Evolutionary conservation across 2,797 vertebrate species (phyloP).

Genomic region (Dryobates pubescens): DNA sequence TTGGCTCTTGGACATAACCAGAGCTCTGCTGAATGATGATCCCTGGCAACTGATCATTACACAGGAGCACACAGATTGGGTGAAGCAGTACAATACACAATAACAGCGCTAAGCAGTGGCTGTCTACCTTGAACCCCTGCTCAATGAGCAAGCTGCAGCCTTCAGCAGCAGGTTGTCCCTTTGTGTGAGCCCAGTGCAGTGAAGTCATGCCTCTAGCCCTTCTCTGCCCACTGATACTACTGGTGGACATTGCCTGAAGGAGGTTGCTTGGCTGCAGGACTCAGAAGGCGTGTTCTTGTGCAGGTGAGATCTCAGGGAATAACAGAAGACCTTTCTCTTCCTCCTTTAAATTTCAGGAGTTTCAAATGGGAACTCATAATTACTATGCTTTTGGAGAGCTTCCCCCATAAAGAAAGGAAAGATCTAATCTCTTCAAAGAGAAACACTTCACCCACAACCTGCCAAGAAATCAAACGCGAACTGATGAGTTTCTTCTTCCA

Average conservation of each 20-base stretch:
- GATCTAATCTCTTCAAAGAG: not conserved
- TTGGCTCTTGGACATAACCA: not conserved
- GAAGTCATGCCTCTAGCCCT: not conserved
- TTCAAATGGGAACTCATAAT: not conserved
- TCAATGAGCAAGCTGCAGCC: not conserved
- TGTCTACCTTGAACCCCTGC: not conserved
- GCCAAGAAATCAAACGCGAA: not conserved
- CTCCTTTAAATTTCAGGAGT: not conserved
- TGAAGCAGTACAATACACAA: not conserved
- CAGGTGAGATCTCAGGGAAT: not conserved
- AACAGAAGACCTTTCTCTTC: not conserved
- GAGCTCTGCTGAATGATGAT: not conserved
- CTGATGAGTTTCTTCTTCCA: not conserved
- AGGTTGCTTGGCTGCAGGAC: not conserved
- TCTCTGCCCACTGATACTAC: not conserved
- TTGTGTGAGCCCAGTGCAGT: not conserved
- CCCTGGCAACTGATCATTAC: not conserved
- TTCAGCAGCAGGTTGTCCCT: not conserved
- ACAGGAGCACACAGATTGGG: not conserved
- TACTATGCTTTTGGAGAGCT: not conserved
- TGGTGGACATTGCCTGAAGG: not conserved
- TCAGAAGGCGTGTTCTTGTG: not conserved
- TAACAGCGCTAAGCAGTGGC: fast-evolving
- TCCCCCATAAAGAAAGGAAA: not conserved
- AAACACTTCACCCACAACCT: not conserved